Evolutionary conservation across 2,888 invertebrate genomes (phyloP).

Genomic region (Actias luna): DNA sequence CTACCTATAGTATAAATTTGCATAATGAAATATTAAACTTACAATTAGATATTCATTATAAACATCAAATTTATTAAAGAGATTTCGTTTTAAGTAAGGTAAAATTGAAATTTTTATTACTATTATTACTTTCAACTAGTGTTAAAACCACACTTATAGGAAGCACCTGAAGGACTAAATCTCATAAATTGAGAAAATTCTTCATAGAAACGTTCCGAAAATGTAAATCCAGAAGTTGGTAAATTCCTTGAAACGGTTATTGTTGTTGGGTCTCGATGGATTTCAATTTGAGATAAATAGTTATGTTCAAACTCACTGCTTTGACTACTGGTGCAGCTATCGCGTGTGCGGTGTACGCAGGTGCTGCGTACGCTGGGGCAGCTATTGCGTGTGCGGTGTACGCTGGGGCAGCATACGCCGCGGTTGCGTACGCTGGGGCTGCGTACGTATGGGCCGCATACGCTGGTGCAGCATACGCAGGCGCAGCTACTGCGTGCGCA

Average conservation of each 20-base stretch:
- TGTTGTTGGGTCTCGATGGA: no score
- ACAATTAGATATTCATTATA: background rate
- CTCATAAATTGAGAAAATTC: no score
- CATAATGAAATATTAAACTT: background rate
- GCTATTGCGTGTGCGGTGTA: slow-evolving; percentile 33
- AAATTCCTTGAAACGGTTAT: no score
- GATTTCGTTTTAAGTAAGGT: no score
- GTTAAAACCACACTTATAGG: no score
- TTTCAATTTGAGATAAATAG: background rate
- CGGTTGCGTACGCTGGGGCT: slow-evolving; percentile 35
- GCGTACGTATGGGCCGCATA: slow-evolving; percentile 33
- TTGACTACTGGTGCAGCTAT: slow-evolving; percentile 50
- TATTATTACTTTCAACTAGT: no score
- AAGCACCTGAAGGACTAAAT: no score
- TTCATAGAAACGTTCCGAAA: no score
- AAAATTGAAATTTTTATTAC: no score
- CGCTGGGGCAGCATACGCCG: slow-evolving; percentile 50
- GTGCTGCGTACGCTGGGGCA: slow-evolving; percentile 53
- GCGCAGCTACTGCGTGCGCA: slow-evolving; percentile 30
- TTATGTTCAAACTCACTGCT: slow-evolving; percentile 9
- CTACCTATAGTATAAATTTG: slow-evolving; percentile 38
- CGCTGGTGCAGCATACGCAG: slow-evolving; percentile 37
- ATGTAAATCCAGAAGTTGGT: no score
- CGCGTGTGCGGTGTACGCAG: slow-evolving; percentile 37
- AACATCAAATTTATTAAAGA: no score